Evolutionary conservation across 2,113 vertebrate genomes (phyloP).

Genomic region (Bos javanicus): DNA sequence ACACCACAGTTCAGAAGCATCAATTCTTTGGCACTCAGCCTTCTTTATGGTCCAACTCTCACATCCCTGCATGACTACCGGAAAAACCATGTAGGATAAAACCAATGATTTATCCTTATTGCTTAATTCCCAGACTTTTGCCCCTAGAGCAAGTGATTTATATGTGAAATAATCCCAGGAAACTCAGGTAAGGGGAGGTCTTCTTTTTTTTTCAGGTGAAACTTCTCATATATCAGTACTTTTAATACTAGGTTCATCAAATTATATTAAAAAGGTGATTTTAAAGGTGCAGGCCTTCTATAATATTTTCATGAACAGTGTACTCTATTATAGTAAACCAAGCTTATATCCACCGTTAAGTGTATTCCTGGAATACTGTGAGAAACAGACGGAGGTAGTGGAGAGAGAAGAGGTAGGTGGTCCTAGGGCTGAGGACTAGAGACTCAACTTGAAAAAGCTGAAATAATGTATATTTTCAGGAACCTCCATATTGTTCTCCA

Average conservation of each 20-base stretch:
- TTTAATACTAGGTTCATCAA: neutral
- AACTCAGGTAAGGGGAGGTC: neutral
- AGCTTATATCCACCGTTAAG: neutral
- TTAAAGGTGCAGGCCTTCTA: neutral
- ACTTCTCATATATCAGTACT: neutral
- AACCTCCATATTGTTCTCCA: neutral
- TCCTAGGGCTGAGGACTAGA: neutral
- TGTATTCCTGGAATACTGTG: neutral
- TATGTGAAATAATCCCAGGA: neutral
- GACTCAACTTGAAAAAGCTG: neutral
- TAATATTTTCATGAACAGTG: neutral
- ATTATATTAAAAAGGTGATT: neutral
- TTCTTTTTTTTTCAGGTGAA: neutral
- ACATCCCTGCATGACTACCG: neutral
- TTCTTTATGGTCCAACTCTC: neutral
- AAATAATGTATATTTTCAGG: neutral
- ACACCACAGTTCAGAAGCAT: neutral
- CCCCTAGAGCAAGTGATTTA: neutral
- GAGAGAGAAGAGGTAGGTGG: neutral
- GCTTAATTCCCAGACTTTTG: neutral
- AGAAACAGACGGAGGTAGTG: neutral
- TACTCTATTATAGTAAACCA: neutral
- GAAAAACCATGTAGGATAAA: neutral
- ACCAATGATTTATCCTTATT: neutral
- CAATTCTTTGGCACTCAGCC: neutral